Conservation (phyloP, 2,797 vertebrate species). For the Anisognathus igniventris region DNA sequence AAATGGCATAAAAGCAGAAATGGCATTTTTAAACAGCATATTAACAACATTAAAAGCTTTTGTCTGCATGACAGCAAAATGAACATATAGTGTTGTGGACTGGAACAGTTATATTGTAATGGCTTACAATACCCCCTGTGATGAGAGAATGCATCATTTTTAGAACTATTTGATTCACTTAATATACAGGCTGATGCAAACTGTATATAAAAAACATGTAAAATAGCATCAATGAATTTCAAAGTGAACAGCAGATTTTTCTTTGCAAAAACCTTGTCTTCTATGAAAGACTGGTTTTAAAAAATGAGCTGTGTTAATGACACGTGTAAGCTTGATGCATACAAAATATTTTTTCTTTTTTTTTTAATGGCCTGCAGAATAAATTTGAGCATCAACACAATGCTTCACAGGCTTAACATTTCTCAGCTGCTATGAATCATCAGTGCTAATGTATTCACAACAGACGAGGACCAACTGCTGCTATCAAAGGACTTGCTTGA, state of each 20-base stretch:
- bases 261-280: slow-evolving; percentile 82
- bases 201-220: slow-evolving; percentile 87
- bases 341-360: slow-evolving; percentile 87
- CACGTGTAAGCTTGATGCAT: slow-evolving; percentile 93
- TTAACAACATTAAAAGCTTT: slow-evolving; percentile 94
- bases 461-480: slow-evolving; percentile 99
- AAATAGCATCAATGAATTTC: slow-evolving; percentile 86
- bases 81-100: slow-evolving; percentile 91
- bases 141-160: slow-evolving; percentile 87
- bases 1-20: slow-evolving; percentile 80
- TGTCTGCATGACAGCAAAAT: slow-evolving; percentile 91
- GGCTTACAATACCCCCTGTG: slow-evolving; percentile 90
- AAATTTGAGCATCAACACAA: slow-evolving; percentile 88
- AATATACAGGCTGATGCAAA: slow-evolving; percentile 83
- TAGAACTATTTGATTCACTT: slow-evolving; percentile 85
- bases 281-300: slow-evolving; percentile 87
- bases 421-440: slow-evolving; percentile 90
- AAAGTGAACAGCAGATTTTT: slow-evolving; percentile 84
- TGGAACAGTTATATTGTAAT: slow-evolving; percentile 93
- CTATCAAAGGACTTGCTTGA: slow-evolving; percentile 99
- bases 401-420: slow-evolving; percentile 89
- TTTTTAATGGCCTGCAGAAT: slow-evolving; percentile 87
- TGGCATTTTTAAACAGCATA: slow-evolving; percentile 86
- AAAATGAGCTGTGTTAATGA: slow-evolving; percentile 88
- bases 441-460: slow-evolving; percentile 99